phyloP scores from a whole-genome alignment of 2,888 invertebrate genomes.

The Leucophora obtusa region DNA sequence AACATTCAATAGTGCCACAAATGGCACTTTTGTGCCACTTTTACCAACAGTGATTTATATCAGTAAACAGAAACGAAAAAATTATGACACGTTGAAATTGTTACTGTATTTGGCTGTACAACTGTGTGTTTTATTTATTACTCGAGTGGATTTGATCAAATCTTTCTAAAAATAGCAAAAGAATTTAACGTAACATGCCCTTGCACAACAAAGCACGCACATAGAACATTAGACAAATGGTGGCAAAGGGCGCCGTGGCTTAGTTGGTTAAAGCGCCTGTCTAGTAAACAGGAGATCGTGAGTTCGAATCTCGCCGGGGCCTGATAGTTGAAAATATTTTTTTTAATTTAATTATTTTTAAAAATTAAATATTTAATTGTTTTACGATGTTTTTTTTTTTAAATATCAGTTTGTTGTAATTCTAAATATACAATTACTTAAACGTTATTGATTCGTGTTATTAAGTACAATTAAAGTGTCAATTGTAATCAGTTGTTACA shows the following conservation, averaged over 20 bases:
- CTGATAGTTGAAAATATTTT: conserved; percentile 34
- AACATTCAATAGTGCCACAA: no score
- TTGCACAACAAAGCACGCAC: background rate
- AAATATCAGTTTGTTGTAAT: no score
- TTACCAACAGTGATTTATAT: no score
- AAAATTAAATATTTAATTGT: background rate
- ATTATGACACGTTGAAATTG: background rate
- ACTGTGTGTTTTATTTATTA: no score
- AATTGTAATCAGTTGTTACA: conserved; percentile 67
- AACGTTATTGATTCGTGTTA: conserved; percentile 69
- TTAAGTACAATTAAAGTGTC: conserved; percentile 75
- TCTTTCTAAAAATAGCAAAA: background rate
- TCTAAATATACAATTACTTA: conserved; percentile 52
- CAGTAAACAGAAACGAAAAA: background rate
- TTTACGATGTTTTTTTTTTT: no score
- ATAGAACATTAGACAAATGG: background rate
- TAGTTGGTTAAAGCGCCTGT: conserved; percentile 74
- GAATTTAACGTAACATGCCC: no score
- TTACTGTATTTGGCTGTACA: no score
- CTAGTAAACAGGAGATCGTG: conserved; percentile 74
- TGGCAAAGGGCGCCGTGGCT: conserved; percentile 70
- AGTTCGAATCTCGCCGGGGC: conserved; percentile 74
- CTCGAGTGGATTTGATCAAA: no score
- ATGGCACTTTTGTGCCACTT: no score
- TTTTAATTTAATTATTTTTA: background rate